Conservation (phyloP, 2,888 invertebrate genomes). For the Polydesmus complanatus region DNA sequence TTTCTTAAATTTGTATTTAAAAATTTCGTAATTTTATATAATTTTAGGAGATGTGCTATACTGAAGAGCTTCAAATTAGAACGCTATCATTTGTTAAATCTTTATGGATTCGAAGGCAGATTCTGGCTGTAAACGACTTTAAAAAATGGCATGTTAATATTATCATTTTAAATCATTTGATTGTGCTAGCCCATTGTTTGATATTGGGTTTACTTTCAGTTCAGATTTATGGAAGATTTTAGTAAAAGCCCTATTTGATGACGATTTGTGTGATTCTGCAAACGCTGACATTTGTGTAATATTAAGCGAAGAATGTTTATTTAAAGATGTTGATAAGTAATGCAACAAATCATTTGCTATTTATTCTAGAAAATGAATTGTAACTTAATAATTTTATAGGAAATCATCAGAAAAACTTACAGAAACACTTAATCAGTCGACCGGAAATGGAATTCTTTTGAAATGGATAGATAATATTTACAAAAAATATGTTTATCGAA, state of each 20-base stretch:
- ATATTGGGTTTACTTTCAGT: too few species aligned
- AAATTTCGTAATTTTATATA: not conserved
- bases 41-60: constrained; percentile 4
- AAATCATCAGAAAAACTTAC: not conserved
- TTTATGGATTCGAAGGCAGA: constrained; percentile 11
- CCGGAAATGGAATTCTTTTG: not conserved
- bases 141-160: constrained; percentile 7
- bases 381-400: too few species aligned
- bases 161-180: not conserved
- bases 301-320: not conserved
- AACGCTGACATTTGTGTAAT: not conserved
- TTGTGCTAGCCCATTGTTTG: too few species aligned
- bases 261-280: not conserved
- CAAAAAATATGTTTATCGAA: not conserved
- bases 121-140: constrained; percentile 2
- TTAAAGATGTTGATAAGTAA: not conserved
- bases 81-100: constrained; percentile 6
- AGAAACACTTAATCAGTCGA: not conserved
- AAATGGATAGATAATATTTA: not conserved
- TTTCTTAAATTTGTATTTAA: not conserved
- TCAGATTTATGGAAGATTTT: constrained; percentile 11
- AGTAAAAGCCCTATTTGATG: not conserved
- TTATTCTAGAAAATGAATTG: too few species aligned
- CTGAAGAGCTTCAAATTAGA: not conserved
- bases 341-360: too few species aligned